Percentiles rank a stretch among this genome's conserved stretches.
phyloP scores from a whole-genome alignment of 1,140 invertebrate genomes.

The Lanistes nyassanus region DNA sequence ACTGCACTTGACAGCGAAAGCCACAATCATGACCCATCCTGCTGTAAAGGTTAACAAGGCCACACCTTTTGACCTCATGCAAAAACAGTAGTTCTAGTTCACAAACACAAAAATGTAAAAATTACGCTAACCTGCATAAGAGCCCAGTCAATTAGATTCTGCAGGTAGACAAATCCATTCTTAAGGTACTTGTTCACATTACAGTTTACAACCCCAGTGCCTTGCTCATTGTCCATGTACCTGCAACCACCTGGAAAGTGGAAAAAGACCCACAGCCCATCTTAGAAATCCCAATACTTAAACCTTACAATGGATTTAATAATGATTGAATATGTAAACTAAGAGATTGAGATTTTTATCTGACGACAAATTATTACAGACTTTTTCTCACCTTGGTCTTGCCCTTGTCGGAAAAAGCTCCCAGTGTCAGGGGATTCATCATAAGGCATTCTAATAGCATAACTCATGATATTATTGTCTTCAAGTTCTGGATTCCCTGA shows the following conservation, averaged over 20 bases:
- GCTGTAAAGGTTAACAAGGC: too few relatives aligned
- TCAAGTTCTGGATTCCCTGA: neutral
- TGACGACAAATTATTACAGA: neutral
- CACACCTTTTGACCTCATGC: too few relatives aligned
- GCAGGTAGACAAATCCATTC: constrained; percentile 52
- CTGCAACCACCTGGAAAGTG: constrained; percentile 28
- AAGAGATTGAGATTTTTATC: neutral
- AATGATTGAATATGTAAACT: neutral
- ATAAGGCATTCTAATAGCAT: constrained; percentile 30
- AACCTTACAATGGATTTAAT: neutral
- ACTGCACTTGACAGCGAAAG: too few relatives aligned
- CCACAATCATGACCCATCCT: too few relatives aligned
- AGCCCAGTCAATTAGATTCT: constrained; percentile 50
- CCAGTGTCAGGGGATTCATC: constrained; percentile 5
- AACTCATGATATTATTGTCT: constrained; percentile 4
- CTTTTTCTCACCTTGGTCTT: constrained; percentile 13
- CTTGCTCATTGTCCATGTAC: constrained; percentile 11
- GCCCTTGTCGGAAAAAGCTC: neutral
- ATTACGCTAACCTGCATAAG: constrained; percentile 40
- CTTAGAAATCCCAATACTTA: neutral
- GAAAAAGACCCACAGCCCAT: neutral
- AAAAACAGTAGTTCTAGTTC: too few relatives aligned
- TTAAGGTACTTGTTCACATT: constrained; percentile 49
- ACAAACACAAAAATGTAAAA: too few relatives aligned
- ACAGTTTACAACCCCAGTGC: constrained; percentile 35